These are phyloP conservation scores for Druon quercuslanigerum DNA, from an alignment of 1,140 invertebrate species.

Conservation along the genomic window DNA sequence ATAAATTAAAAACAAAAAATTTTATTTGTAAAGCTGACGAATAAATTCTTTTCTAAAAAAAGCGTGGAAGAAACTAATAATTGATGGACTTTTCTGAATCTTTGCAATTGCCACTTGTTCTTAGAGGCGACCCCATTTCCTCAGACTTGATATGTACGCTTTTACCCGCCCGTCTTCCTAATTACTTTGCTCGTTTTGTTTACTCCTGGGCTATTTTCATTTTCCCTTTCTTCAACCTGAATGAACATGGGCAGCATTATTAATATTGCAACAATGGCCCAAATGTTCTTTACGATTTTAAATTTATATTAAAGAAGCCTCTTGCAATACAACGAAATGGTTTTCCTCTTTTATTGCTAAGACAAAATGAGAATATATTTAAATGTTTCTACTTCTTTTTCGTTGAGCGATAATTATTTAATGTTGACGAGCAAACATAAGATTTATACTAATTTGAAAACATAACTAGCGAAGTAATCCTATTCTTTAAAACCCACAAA, in stretches of 20 bases:
- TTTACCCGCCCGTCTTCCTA: not conserved
- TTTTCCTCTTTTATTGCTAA: too few relatives aligned
- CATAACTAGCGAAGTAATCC: too few relatives aligned
- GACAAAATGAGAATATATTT: too few relatives aligned
- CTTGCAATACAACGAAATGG: too few relatives aligned
- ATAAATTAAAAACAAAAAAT: too few relatives aligned
- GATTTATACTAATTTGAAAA: too few relatives aligned
- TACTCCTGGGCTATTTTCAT: not conserved
- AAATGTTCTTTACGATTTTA: too few relatives aligned
- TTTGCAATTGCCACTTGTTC: not conserved
- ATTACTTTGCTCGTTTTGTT: slow-evolving; percentile 7
- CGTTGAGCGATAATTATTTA: too few relatives aligned
- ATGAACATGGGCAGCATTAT: not conserved
- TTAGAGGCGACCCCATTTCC: not conserved
- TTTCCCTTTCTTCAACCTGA: not conserved
- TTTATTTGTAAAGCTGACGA: too few relatives aligned
- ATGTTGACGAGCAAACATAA: not conserved
- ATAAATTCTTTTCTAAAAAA: not conserved
- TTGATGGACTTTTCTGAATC: not conserved
- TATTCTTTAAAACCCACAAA: not conserved
- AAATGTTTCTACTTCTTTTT: not conserved
- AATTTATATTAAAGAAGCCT: too few relatives aligned
- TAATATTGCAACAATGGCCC: not conserved
- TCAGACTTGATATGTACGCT: not conserved
- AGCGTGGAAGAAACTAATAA: not conserved